Base-by-base conservation (phyloP, 2,888 invertebrate genomes). In the Xylocampa areola region DNA sequence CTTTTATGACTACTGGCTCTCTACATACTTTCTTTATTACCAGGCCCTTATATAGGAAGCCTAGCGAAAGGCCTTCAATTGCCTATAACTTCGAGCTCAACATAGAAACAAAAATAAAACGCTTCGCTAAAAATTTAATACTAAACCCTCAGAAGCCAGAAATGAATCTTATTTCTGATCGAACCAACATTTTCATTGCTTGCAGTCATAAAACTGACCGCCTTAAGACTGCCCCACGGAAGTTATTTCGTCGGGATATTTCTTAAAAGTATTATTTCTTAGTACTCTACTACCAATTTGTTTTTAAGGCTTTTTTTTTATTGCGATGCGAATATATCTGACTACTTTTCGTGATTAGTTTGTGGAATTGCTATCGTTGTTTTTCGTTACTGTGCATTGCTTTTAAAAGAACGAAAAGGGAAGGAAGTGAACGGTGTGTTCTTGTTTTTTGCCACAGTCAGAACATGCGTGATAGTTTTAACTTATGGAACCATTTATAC, bases 301-400 rank as follows among this genome's bases (percentile, higher is more conserved):
- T 48, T 63, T 68, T 68, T 48, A 62, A 52, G 33, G 39, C 35
- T 17, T 30, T 57, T 17, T 30, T 57, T 70, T 64, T 67, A 73
- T 57, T 44, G 45, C 55, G 21, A 43, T 40, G 8, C 2, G n/a
- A 48, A 16, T 54, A 32, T 35, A 17, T 30, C 35, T 19, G 37
- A 35, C 17, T 47, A 11, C 16, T 44, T 7, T 21, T 30, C 17
- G 13, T 49, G 54, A 68, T 62, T 55, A 36, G 55, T 62, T 54
- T 41, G 32, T 37, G 11, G 35, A 36, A 45, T 40, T 11, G 17
- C 21, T n/a, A 2, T 43, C 7, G 17, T 21, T 25, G n/a, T 30
- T 44, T 25, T 17, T 6, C n/a, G 23, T 19, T 17, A 10, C n/a
- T 19, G 6, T 25, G 25, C 13, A 13, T 32, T 41, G 23, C 13